These are phyloP conservation scores for Leucophenga maculata DNA, from an alignment of 2,888 invertebrate species.

Conservation along the genomic window DNA sequence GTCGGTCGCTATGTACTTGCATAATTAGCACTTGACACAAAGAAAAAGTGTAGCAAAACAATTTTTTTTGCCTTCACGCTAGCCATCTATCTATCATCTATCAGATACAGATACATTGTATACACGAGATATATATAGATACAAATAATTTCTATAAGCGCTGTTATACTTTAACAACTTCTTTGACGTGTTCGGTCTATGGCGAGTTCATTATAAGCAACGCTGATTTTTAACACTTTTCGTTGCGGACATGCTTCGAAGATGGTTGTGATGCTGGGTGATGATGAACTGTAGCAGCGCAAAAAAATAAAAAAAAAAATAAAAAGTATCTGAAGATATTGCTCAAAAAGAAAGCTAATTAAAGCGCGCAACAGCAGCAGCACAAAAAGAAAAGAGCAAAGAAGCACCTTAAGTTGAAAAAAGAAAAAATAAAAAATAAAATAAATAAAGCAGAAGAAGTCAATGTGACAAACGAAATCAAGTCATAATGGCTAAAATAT, in stretches of 20 bases:
- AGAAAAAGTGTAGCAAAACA: constrained; percentile 16
- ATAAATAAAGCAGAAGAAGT: neutral
- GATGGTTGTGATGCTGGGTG: neutral
- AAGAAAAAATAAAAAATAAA: neutral
- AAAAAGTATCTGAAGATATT: neutral
- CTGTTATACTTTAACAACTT: neutral
- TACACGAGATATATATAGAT: too few relatives aligned
- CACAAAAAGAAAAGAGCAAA: neutral
- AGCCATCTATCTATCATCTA: too few relatives aligned
- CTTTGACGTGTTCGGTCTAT: neutral
- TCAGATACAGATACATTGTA: too few relatives aligned
- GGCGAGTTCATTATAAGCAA: constrained; percentile 12
- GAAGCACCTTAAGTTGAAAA: neutral
- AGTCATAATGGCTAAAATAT: neutral
- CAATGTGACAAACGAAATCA: neutral
- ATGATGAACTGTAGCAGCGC: constrained; percentile 3
- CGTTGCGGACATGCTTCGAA: constrained; percentile 10
- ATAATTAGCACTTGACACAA: constrained; percentile 11
- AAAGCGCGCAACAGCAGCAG: neutral
- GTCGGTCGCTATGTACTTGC: constrained; percentile 13
- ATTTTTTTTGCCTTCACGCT: neutral
- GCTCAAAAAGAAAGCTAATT: constrained; percentile 21
- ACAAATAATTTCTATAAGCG: neutral
- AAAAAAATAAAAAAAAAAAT: neutral
- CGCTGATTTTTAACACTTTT: constrained; percentile 19